Evolutionary conservation across 1,140 invertebrate genomes (phyloP).

Genomic region (Vollenhovia emeryi): DNA sequence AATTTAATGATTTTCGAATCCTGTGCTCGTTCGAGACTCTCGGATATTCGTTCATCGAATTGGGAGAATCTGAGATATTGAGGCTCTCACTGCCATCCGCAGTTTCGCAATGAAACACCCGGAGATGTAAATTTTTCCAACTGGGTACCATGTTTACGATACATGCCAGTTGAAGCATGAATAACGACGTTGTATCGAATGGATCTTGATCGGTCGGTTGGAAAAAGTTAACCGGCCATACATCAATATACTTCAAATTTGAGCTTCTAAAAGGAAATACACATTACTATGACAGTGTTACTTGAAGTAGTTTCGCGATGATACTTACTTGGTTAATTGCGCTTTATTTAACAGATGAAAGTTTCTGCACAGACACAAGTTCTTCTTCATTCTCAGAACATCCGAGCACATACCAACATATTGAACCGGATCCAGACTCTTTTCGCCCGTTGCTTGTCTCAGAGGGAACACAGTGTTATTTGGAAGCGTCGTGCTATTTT

Average conservation of each 20-base stretch:
- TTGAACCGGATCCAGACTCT: constrained; percentile 85
- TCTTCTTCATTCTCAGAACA: constrained; percentile 96
- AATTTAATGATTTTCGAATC: constrained; percentile 87
- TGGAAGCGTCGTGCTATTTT: constrained; percentile 76
- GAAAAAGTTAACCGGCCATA: constrained; percentile 98
- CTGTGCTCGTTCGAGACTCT: constrained; percentile 84
- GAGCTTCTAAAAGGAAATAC: constrained; percentile 83
- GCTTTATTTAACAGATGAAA: constrained; percentile 94
- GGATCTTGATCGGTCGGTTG: constrained; percentile 91
- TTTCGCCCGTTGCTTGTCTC: constrained; percentile 73
- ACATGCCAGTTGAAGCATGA: constrained; percentile 98
- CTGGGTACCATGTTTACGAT: constrained; percentile 97
- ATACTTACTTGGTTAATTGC: constrained; percentile 88
- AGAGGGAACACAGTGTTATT: constrained; percentile 82
- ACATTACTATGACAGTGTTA: neutral
- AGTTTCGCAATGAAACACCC: constrained; percentile 93
- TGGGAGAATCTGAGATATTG: constrained; percentile 77
- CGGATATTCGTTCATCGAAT: constrained; percentile 77
- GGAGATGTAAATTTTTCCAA: constrained; percentile 92
- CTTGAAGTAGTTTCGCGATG: neutral
- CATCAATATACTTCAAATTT: constrained; percentile 94
- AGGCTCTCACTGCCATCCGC: constrained; percentile 79
- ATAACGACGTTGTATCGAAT: constrained; percentile 95
- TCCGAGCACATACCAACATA: constrained; percentile 96
- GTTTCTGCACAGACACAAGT: constrained; percentile 96